Evolutionary conservation across 1,140 invertebrate species (phyloP).

Genomic region (Drosophila athabasca): DNA sequence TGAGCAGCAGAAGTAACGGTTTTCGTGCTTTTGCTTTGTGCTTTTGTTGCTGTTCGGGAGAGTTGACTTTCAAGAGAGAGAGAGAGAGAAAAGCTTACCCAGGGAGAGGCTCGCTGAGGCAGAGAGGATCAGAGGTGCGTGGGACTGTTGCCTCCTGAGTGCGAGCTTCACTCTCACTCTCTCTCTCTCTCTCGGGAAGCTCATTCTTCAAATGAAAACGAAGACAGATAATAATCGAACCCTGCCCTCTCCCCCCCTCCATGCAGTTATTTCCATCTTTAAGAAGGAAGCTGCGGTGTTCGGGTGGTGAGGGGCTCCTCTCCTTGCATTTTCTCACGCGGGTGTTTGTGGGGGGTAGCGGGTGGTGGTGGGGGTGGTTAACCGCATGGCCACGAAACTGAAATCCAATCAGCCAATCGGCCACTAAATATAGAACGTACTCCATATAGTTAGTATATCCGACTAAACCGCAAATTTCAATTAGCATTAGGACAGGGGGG

Average conservation of each 20-base stretch:
- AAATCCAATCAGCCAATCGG: constrained; percentile 35
- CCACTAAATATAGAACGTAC: constrained; percentile 4
- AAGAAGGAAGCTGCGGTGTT: constrained; percentile 2
- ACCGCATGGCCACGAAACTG: constrained; percentile 31
- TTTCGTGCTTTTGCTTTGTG: no score
- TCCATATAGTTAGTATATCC: constrained; percentile 5
- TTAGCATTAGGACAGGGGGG: constrained; percentile 45
- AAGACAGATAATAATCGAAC: background rate
- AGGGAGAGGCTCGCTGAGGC: no score
- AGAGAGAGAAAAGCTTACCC: no score
- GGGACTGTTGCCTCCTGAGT: no score
- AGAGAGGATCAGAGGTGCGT: no score
- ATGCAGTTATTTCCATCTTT: constrained; percentile 13
- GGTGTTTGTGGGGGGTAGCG: constrained; percentile 1
- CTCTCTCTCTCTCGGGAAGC: no score
- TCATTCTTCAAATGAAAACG: no score
- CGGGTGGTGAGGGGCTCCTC: no score
- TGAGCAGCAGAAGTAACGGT: no score
- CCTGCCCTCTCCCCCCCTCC: background rate
- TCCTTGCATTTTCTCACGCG: constrained; percentile 50
- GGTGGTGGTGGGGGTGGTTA: constrained; percentile 8
- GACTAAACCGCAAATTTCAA: constrained; percentile 66
- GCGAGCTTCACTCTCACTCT: no score
- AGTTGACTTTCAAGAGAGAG: no score
- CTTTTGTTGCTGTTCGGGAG: no score